Conservation (phyloP, 2,797 vertebrate genomes). For the Acanthis flammea region DNA sequence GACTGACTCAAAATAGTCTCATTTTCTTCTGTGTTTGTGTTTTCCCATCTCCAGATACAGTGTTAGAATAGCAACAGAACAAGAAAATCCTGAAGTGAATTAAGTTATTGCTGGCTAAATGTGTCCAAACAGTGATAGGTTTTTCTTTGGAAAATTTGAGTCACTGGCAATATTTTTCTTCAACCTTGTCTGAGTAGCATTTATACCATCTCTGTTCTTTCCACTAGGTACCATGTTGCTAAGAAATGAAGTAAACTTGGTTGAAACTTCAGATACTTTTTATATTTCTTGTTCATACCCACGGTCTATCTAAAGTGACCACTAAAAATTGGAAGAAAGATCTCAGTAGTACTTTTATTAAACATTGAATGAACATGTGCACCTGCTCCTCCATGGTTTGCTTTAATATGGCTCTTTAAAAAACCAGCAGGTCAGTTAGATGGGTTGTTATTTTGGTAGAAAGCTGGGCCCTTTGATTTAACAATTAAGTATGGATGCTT, state of each 20-base stretch:
- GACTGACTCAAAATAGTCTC: neutral
- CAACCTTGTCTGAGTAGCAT: neutral
- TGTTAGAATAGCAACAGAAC: neutral
- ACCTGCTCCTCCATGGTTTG: neutral
- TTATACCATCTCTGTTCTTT: neutral
- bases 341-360: neutral
- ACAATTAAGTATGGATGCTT: neutral
- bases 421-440: neutral
- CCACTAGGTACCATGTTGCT: neutral
- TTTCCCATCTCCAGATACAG: neutral
- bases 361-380: neutral
- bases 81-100: neutral
- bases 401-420: neutral
- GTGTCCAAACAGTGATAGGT: neutral
- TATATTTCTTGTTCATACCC: neutral
- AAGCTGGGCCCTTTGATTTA: neutral
- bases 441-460: neutral
- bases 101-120: neutral
- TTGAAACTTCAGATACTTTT: neutral
- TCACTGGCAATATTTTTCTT: neutral
- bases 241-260: neutral
- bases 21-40: neutral
- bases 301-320: neutral
- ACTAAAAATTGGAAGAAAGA: neutral
- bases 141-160: neutral